Evolutionary conservation across 1,140 invertebrate genomes (phyloP).

Genomic region (Mactra quadrangularis): DNA sequence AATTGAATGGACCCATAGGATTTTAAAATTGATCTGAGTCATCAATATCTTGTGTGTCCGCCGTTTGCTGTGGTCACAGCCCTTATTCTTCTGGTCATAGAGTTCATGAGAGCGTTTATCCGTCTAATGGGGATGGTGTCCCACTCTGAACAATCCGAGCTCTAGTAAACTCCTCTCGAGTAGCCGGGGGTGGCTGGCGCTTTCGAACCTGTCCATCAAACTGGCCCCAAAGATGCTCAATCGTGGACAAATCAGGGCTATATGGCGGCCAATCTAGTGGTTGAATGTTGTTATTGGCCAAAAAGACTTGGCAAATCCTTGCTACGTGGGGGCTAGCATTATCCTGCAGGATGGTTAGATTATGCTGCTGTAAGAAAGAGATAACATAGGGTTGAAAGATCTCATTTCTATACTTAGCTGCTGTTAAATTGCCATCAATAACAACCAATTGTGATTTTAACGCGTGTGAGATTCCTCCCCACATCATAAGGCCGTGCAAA

Average conservation of each 20-base stretch:
- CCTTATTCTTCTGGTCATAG: conserved; percentile 20
- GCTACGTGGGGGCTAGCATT: conserved; percentile 3
- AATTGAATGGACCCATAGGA: background rate
- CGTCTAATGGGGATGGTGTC: conserved; percentile 23
- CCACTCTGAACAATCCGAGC: conserved; percentile 18
- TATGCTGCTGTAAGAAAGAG: conserved; percentile 5
- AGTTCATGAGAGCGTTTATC: conserved; percentile 28
- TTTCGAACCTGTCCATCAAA: conserved; percentile 10
- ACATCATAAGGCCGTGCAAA: no score
- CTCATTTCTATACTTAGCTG: background rate
- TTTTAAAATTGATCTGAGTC: background rate
- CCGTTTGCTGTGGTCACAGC: conserved; percentile 20
- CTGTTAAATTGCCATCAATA: conserved; percentile 5
- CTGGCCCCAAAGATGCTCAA: conserved; percentile 15
- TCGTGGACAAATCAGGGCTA: conserved; percentile 19
- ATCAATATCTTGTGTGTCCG: conserved; percentile 11
- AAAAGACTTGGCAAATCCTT: conserved; percentile 1
- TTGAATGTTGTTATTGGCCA: conserved; percentile 1
- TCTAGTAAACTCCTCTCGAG: background rate
- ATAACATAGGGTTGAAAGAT: background rate
- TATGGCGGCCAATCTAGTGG: conserved; percentile 29
- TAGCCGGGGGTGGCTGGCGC: conserved; percentile 5
- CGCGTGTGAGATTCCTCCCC: conserved; percentile 13
- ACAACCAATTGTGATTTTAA: conserved; percentile 26
- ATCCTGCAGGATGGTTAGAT: conserved; percentile 12